Percentiles rank a stretch among this genome's conserved stretches.
Conservation (phyloP, 1,140 invertebrate species). For the Oryzaephilus surinamensis region DNA sequence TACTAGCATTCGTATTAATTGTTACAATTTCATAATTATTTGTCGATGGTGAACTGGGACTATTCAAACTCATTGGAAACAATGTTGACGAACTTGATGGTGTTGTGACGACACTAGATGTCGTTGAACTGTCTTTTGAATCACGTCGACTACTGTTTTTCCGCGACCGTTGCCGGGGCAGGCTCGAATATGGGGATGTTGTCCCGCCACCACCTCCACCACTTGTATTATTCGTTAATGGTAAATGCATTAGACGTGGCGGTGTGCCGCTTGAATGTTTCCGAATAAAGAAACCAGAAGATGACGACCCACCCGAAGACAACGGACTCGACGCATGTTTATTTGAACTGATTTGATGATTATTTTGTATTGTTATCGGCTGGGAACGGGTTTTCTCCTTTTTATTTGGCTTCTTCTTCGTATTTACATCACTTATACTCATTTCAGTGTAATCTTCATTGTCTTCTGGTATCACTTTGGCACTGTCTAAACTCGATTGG, state of each 20-base stretch:
- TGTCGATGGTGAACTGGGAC: conserved; percentile 39
- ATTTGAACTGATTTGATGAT: too few relatives aligned
- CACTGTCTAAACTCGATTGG: conserved; percentile 25
- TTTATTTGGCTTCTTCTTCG: conserved; percentile 26
- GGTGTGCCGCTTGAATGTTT: conserved; percentile 15
- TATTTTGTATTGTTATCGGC: conserved; percentile 48
- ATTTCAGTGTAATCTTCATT: conserved; percentile 38
- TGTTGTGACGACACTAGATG: conserved; percentile 39
- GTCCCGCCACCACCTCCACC: too few relatives aligned
- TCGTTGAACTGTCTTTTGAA: conserved; percentile 37
- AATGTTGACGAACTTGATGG: conserved; percentile 46
- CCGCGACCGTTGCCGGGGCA: conserved; percentile 27
- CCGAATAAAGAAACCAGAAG: conserved; percentile 3
- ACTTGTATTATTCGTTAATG: conserved; percentile 15
- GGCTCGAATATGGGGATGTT: conserved; percentile 33
- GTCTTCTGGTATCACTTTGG: conserved; percentile 22
- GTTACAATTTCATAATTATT: neutral
- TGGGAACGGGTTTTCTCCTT: conserved; percentile 43
- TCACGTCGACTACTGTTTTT: conserved; percentile 31
- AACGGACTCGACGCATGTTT: conserved; percentile 19
- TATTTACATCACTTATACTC: conserved; percentile 16
- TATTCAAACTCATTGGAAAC: conserved; percentile 49
- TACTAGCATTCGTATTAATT: conserved; percentile 23
- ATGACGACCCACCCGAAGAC: too few relatives aligned
- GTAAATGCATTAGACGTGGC: conserved; percentile 36